phyloP scores from a whole-genome alignment of 2,888 invertebrate species.

The Acanthoscelides obtectus region DNA sequence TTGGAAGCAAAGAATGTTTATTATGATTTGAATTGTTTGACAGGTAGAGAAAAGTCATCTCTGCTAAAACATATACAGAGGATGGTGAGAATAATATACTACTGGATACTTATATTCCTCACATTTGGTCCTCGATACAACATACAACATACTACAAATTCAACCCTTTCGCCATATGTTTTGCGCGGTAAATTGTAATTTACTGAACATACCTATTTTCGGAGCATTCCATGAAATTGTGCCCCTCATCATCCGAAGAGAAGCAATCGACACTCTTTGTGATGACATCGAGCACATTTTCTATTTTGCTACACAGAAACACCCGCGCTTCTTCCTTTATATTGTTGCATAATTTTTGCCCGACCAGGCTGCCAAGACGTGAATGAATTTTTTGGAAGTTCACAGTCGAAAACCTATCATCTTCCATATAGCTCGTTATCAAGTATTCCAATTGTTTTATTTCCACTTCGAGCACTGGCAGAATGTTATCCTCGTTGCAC shows the following conservation, averaged over 20 bases:
- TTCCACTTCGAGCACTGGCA: slow-evolving; percentile 59
- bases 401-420: slow-evolving; percentile 55
- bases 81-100: no score
- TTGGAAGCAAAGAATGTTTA: no score
- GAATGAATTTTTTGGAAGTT: slow-evolving; percentile 65
- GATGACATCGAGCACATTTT: slow-evolving; percentile 30
- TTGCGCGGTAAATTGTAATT: no score
- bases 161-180: no score
- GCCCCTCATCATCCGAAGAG: slow-evolving; percentile 56
- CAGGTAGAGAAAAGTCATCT: no score
- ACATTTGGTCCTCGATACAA: no score
- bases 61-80: no score
- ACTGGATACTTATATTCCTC: no score
- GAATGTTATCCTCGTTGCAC: slow-evolving; percentile 45
- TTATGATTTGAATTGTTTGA: no score
- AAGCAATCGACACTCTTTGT: slow-evolving; percentile 48
- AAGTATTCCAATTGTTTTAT: slow-evolving; percentile 65
- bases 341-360: slow-evolving; percentile 51
- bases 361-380: slow-evolving; percentile 59
- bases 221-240: slow-evolving; percentile 22
- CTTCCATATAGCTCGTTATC: slow-evolving; percentile 65
- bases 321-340: slow-evolving; percentile 31
- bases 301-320: slow-evolving; percentile 21
- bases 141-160: no score
- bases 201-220: slow-evolving; percentile 26